Evolutionary conservation across 2,797 vertebrate species (phyloP).

Genomic region (Sternotherus odoratus): DNA sequence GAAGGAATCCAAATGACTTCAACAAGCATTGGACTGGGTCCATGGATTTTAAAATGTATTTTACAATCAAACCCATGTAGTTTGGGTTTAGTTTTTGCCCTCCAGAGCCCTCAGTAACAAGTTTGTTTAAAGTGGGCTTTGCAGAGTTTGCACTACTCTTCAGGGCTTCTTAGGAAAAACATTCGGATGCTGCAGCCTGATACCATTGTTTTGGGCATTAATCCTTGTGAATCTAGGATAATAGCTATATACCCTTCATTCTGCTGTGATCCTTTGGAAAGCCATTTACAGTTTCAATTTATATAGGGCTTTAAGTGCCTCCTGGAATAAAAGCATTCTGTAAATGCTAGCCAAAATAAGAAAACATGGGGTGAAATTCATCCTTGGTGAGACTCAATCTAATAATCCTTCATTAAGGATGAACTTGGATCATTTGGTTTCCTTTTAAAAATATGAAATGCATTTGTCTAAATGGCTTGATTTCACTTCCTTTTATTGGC

Average conservation of each 20-base stretch:
- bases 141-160: not conserved
- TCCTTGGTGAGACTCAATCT: not conserved
- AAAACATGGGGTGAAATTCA: not conserved
- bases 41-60: not conserved
- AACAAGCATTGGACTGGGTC: not conserved
- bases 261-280: conserved; percentile 12
- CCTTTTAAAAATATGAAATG: not conserved
- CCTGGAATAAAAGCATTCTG: not conserved
- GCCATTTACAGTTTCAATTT: not conserved
- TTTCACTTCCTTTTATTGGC: not conserved
- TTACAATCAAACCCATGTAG: conserved; percentile 26
- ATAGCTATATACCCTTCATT: not conserved
- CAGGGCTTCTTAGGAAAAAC: not conserved
- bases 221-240: not conserved
- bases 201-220: not conserved
- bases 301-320: not conserved
- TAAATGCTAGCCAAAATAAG: not conserved
- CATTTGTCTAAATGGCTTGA: not conserved
- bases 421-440: not conserved
- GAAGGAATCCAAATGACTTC: not conserved
- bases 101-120: not conserved
- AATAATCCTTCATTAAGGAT: not conserved
- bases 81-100: conserved; percentile 22
- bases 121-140: conserved; percentile 21
- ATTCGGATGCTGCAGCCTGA: not conserved